Base-by-base conservation (phyloP, 2,113 vertebrate genomes). In the Hydrolagus affinis region DNA sequence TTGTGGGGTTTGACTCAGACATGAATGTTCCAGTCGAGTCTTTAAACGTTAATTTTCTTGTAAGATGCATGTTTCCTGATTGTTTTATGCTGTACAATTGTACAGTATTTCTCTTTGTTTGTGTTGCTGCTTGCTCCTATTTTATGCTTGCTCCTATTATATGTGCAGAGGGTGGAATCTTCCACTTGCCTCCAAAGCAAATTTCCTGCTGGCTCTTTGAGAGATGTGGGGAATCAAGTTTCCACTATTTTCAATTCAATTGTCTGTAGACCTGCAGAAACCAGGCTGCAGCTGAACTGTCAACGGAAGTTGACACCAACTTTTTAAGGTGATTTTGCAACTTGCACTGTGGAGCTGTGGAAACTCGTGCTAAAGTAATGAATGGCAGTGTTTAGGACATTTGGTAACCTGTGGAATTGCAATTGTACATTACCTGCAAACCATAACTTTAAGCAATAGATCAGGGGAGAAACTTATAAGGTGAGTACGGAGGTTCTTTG, bases 111-210 rank as follows among this genome's bases (percentile, higher is more conserved):
- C 57, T 25, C 19, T 59, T 78, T 59, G 11, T 59, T 78, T 25
- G 1, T 60, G 44, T 60, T 78, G 57, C 3, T 78, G n/a, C 57
- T 78, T 21, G n/a, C n/a, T 78, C 23, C 0, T 11, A 3, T 76
- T n/a, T 23, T 10, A 19, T 78, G n/a, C 57, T 78, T 21, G n/a
- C n/a, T 78, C 23, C 0, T 11, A 3, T 76, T n/a, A 74, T 44
- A 56, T 74, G 72, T 30, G 19, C 15, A 60, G 56, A 78, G 75
- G 57, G 28, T 59, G 70, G 86, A 69, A 87, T 88, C 88, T 91
- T 87, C 85, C 17, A 8, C 2, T 60, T 78, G 10, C 75, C 25
- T 44, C 59, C 17, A 17, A n/a, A 59, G 75, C 56, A 11, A 77
- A 21, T 56, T 59, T 21, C 10, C 60, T 4, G 4, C 44, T 57